These are phyloP conservation scores for Boloria selene DNA, from an alignment of 2,888 invertebrate species.

Conservation along the genomic window DNA sequence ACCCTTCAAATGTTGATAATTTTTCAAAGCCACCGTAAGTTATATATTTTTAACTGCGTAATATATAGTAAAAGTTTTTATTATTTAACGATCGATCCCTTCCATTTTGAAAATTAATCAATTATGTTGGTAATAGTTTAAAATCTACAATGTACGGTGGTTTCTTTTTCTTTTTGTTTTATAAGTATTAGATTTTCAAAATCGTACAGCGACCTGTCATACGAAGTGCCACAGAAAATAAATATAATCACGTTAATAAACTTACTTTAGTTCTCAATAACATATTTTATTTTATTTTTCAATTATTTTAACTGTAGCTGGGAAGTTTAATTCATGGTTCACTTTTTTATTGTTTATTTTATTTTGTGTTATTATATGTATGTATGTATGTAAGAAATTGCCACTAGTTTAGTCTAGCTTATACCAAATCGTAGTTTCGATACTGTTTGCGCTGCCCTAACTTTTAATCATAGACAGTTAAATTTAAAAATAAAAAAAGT, in stretches of 20 bases:
- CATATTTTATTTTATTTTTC: constrained; percentile 12
- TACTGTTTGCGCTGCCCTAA: constrained; percentile 33
- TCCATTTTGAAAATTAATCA: background rate
- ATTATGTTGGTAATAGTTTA: background rate
- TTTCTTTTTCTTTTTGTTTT: background rate
- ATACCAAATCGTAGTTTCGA: constrained; percentile 74
- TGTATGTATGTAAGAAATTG: constrained; percentile 53
- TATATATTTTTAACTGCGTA: background rate
- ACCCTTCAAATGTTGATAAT: background rate
- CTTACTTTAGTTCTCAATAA: constrained; percentile 26
- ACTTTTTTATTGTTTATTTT: constrained; percentile 35
- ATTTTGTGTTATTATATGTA: constrained; percentile 7
- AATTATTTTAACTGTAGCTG: constrained; percentile 22
- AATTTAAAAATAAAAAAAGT: constrained; percentile 21
- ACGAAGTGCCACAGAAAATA: constrained; percentile 33
- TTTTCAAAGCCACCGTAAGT: background rate
- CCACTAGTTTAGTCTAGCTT: constrained; percentile 77
- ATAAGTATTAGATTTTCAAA: constrained; percentile 18
- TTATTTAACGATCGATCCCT: background rate
- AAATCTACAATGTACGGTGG: constrained; percentile 13
- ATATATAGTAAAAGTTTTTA: background rate
- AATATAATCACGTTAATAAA: constrained; percentile 23
- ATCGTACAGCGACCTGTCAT: constrained; percentile 29
- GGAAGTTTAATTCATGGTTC: constrained; percentile 17
- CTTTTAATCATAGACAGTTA: constrained; percentile 28